Conservation (phyloP, 64 coral and sea anemone genomes). For the Orbicella faveolata region DNA sequence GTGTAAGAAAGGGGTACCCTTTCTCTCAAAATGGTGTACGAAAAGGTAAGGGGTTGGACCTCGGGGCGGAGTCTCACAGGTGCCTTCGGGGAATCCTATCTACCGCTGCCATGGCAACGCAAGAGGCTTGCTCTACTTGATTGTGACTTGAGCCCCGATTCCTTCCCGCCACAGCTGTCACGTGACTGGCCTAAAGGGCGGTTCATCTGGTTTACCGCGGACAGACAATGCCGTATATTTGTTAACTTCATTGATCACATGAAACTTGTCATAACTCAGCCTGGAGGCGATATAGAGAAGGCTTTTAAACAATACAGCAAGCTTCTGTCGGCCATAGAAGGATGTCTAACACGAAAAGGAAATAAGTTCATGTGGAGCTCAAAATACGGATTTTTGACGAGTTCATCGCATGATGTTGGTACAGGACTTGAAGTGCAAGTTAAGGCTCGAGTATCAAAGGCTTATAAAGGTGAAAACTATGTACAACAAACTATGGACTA, state of each 20-base stretch:
- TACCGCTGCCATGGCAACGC: neutral
- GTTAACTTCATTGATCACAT: conserved; percentile 39
- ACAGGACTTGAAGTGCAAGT: conserved; percentile 48
- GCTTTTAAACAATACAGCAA: conserved; percentile 20
- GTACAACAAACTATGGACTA: too few relatives aligned
- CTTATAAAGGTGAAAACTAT: too few relatives aligned
- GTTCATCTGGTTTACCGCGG: conserved; percentile 23
- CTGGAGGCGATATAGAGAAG: conserved; percentile 14
- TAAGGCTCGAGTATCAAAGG: conserved; percentile 1
- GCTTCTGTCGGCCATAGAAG: conserved; percentile 3
- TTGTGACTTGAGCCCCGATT: neutral
- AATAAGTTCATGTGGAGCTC: conserved; percentile 29
- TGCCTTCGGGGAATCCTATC: neutral
- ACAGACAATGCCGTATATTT: conserved; percentile 19
- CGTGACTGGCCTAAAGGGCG: conserved; percentile 10
- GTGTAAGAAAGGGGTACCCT: too few relatives aligned
- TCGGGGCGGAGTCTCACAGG: too few relatives aligned
- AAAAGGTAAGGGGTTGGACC: too few relatives aligned
- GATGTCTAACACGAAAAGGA: neutral
- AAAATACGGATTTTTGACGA: conserved; percentile 48
- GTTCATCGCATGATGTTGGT: conserved; percentile 14
- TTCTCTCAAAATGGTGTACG: too few relatives aligned
- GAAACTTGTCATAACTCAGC: conserved; percentile 26
- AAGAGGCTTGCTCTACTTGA: neutral
- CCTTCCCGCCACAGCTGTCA: neutral